phyloP scores from a whole-genome alignment of 2,888 invertebrate species.

The Eristalis pertinax region DNA sequence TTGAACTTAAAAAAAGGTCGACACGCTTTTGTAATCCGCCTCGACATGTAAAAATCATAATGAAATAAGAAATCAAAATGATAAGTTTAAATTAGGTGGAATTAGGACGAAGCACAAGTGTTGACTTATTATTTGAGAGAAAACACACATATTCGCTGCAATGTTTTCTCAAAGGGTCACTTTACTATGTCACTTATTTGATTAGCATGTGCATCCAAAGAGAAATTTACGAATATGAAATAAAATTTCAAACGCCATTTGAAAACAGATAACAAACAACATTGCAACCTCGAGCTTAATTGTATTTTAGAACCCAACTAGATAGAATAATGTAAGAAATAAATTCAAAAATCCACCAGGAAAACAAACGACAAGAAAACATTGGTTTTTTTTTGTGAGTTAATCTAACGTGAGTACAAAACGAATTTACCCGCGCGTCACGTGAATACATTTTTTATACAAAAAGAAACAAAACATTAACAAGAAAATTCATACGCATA shows the following conservation, averaged over 20 bases:
- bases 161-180: no score
- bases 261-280: neutral
- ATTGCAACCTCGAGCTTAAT: neutral
- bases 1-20: no score
- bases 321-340: neutral
- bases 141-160: no score
- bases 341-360: neutral
- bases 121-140: no score
- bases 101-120: no score
- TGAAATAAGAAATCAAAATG: no score
- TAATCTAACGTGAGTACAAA: constrained; percentile 29
- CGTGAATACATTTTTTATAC: neutral
- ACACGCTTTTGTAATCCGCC: no score
- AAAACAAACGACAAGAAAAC: neutral
- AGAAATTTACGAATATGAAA: no score
- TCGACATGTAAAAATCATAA: no score
- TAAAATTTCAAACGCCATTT: neutral
- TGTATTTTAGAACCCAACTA: neutral
- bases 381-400: neutral
- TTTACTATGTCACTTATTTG: neutral
- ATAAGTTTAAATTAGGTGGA: no score
- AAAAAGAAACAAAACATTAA: neutral
- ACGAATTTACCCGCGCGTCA: constrained; percentile 4
- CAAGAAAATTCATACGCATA: neutral
- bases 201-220: constrained; percentile 20